Conservation (phyloP, 2,888 invertebrate genomes). For the Sylvicola cinctus region DNA sequence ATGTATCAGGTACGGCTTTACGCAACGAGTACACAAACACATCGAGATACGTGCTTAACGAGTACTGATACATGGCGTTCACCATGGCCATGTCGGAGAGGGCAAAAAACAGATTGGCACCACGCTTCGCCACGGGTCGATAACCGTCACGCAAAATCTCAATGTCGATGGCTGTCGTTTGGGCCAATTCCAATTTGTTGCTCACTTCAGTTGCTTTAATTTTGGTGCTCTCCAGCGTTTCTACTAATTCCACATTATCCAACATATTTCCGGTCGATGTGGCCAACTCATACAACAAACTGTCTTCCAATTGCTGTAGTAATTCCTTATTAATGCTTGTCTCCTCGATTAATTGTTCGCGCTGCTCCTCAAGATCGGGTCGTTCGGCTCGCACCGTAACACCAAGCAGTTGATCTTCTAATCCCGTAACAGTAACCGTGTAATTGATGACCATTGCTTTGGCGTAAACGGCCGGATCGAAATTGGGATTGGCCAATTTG, state of each 20-base stretch:
- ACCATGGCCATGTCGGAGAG: slow-evolving; percentile 76
- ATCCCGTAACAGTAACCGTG: slow-evolving; percentile 65
- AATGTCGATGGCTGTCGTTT: slow-evolving; percentile 57
- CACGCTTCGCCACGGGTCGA: slow-evolving; percentile 63
- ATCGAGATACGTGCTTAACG: slow-evolving; percentile 62
- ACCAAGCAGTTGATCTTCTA: slow-evolving; percentile 78
- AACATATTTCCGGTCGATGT: slow-evolving; percentile 82
- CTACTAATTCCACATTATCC: slow-evolving; percentile 70
- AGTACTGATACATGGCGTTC: slow-evolving; percentile 85
- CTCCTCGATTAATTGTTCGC: slow-evolving; percentile 62
- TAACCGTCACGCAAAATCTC: slow-evolving; percentile 70
- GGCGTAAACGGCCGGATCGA: slow-evolving; percentile 70
- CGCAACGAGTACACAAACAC: slow-evolving; percentile 64
- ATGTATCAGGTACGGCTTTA: slow-evolving; percentile 63
- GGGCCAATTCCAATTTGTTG: slow-evolving; percentile 57
- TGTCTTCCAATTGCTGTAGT: slow-evolving; percentile 67
- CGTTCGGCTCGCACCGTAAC: slow-evolving; percentile 77
- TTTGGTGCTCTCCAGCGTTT: slow-evolving; percentile 77
- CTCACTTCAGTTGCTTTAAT: slow-evolving; percentile 65
- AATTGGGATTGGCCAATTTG: slow-evolving; percentile 71
- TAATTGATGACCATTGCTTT: slow-evolving; percentile 82
- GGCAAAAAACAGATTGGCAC: slow-evolving; percentile 79
- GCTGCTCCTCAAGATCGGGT: slow-evolving; percentile 70
- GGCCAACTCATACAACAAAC: slow-evolving; percentile 61
- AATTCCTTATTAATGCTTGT: slow-evolving; percentile 72